Base-by-base conservation (phyloP, 2,113 vertebrate species). In the Xyrauchen texanus region DNA sequence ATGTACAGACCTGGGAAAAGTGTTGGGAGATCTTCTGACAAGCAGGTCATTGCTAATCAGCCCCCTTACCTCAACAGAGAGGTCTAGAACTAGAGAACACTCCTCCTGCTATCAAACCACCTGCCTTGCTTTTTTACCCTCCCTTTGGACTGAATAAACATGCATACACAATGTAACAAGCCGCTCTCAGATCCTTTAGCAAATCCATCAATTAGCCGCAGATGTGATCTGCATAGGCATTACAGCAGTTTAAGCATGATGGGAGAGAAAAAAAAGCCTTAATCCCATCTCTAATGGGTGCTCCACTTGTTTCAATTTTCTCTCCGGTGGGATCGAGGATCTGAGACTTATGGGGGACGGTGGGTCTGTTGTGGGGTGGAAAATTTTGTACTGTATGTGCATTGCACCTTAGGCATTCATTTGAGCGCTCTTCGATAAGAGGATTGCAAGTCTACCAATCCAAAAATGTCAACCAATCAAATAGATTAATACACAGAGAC, bases 201-300 rank as follows among this genome's bases (percentile, higher is more conserved):
- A 93, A 93, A 93, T 93, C 92, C 91, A 89, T 92, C 91, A 92
- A 90, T 93, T 92, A 92, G 87, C 87, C 81, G 85, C 88, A 91
- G 90, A 94, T 91, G 92, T 91, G 91, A 92, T 93, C 90, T 91
- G 91, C 89, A 90, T 92, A 81, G 72, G 61, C 89, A 92, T 94
- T 90, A 89, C 84, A 81, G 81, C 90, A 90, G 88, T 92, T 91
- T 89, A 88, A 91, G 87, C 86, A 87, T 87, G 87, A 85, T 46
- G 65, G 87, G 85, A 87, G 83, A 86, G 85, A 87, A 82, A 86
- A 34, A 88, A 88, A 82, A 63, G 66, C 85, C 80, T 85, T 92
- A 91, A 92, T 90, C 88, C 88, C 53, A 82, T 90, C 92, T 90
- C 90, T 72, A 82, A 88, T 88, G 90, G 85, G 62, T 53, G 62